These are phyloP conservation scores for Drosophila vallismaia DNA, from an alignment of 2,888 invertebrate species.

Conservation along the genomic window DNA sequence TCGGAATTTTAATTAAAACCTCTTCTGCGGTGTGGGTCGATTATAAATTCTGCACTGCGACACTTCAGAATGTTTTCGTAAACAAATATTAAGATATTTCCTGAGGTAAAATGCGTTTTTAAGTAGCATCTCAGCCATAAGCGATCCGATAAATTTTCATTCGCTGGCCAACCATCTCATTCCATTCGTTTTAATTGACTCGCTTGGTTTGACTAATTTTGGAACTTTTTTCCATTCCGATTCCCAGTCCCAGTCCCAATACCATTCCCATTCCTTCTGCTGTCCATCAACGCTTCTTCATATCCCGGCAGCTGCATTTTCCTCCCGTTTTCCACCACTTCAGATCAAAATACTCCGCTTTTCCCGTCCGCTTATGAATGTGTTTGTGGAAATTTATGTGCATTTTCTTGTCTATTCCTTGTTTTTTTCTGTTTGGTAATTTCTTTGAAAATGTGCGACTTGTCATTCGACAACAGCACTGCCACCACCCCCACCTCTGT, in stretches of 20 bases:
- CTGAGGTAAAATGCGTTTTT: conserved; percentile 60
- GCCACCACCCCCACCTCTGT: conserved; percentile 12
- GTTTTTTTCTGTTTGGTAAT: conserved; percentile 50
- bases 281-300: conserved; percentile 31
- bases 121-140: conserved; percentile 50
- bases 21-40: conserved; percentile 48
- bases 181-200: conserved; percentile 67
- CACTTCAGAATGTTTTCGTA: conserved; percentile 68
- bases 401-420: conserved; percentile 63
- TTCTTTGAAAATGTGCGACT: conserved; percentile 80
- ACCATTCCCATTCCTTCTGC: conserved; percentile 7
- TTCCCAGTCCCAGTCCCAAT: neutral
- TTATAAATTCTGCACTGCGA: conserved; percentile 64
- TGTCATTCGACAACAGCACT: conserved; percentile 68
- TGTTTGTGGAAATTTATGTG: conserved; percentile 61
- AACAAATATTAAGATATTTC: conserved; percentile 66
- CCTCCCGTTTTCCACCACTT: conserved; percentile 44
- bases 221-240: conserved; percentile 43
- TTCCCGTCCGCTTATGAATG: conserved; percentile 44
- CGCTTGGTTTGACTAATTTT: conserved; percentile 65
- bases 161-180: conserved; percentile 24
- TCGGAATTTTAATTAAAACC: conserved; percentile 76
- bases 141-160: conserved; percentile 37
- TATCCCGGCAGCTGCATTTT: conserved; percentile 59
- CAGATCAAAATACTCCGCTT: conserved; percentile 38